phyloP scores from a whole-genome alignment of 2,113 vertebrate species.

The Myotis yumanensis region DNA sequence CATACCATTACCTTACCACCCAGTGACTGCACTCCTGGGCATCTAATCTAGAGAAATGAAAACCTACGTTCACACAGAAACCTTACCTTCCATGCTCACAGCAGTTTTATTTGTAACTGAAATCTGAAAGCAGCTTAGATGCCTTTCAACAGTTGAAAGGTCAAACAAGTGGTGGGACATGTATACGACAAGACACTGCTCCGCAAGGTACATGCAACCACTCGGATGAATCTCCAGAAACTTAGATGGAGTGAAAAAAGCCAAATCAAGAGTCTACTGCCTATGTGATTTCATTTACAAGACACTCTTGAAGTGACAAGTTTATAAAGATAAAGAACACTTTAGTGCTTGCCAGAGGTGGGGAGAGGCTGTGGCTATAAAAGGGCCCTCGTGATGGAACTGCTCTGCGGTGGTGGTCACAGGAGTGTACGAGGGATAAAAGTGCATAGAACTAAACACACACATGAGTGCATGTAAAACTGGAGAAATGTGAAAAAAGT shows the following conservation, averaged over 20 bases:
- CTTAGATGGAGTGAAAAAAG: neutral
- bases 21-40: neutral
- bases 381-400: neutral
- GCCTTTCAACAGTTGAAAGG: neutral
- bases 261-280: neutral
- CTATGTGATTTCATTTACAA: neutral
- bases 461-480: neutral
- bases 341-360: neutral
- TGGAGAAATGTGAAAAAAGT: neutral
- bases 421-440: neutral
- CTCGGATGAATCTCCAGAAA: neutral
- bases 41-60: neutral
- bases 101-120: neutral
- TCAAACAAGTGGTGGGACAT: neutral
- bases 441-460: too few species aligned
- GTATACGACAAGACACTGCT: accelerated
- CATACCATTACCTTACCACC: too few species aligned
- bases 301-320: neutral
- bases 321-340: neutral
- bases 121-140: neutral
- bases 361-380: neutral
- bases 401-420: neutral
- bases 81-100: neutral
- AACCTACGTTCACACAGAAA: neutral
- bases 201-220: neutral